Evolutionary conservation across 2,888 invertebrate genomes (phyloP), one percentile per base, ranked within the genome.

Genomic region (Terebella lapidaria): DNA sequence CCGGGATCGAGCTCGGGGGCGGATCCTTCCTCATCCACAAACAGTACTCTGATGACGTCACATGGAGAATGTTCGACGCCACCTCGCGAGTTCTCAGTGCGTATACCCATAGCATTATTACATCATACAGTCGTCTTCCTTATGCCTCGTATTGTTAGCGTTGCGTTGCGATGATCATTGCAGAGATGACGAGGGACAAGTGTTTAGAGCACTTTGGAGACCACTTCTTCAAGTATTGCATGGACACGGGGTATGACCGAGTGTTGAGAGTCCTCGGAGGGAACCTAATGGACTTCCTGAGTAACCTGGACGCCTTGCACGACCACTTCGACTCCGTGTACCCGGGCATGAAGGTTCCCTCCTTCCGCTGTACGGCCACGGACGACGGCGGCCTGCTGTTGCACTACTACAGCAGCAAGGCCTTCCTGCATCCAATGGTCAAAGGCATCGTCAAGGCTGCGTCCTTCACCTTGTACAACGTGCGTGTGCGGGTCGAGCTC

Each of bases 361-460:
- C 94, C 0, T 95, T 95, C 83, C 86, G 95, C 20, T 95, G 94
- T 80, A 92, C 93, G 74, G 82, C 90, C 59, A 56, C 47, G 24
- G 90, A 91, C 80, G 92, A 94, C 80, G 94, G 94, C 0, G 91
- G 90, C 0, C 83, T 94, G 35, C 85, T 94, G 46, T 85, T 96
- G 26, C 95, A 96, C 79, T 96, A 96, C 82, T 95, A 95, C 81
- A 95, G 95, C 0, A 94, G 94, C 72, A 86, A 95, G 66, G 92
- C 92, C 2, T 94, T 94, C 3, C 83, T 96, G 69, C 94, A 95
- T 79, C 90, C 93, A 73, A 95, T 96, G 75, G 95, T 96, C 61
- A 95, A 45, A 24, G 61, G 63, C 28, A 30, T 61, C 42, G 55
- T 63, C 53, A 60, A 56, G 28, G 30, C 56, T 3, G 61, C 59